Conservation (phyloP, 2,113 vertebrate species). For the Aleadryas rufinucha region DNA sequence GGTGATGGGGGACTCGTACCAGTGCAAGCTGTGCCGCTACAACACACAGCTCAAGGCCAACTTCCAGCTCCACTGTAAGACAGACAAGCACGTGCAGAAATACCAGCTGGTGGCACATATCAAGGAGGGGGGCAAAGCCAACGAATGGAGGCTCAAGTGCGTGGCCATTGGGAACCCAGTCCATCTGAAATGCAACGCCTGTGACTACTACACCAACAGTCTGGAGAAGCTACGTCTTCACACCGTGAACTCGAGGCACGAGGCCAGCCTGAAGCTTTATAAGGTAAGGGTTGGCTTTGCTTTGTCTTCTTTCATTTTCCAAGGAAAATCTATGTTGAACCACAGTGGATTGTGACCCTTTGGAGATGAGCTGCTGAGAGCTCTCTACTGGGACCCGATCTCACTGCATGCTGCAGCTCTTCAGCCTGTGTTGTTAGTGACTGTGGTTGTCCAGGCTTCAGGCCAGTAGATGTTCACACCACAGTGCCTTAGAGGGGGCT, state of each 20-base stretch:
- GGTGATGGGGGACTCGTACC: conserved; percentile 92
- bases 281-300: conserved; percentile 82
- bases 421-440: fast-evolving
- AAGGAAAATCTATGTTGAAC: not conserved
- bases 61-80: conserved; percentile 99
- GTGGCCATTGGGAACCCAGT: conserved; percentile 97
- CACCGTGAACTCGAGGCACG: conserved; percentile 93
- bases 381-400: not conserved
- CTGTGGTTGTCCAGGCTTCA: not conserved
- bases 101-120: conserved; percentile 98
- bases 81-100: conserved; percentile 97
- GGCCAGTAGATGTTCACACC: fast-evolving
- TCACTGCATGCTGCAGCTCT: not conserved
- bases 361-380: not conserved
- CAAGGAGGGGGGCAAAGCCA: conserved; percentile 97
- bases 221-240: conserved; percentile 97
- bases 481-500: not conserved
- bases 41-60: conserved; percentile 98
- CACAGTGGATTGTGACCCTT: not conserved
- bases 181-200: conserved; percentile 97
- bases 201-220: conserved; percentile 99
- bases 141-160: conserved; percentile 96
- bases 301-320: not conserved
- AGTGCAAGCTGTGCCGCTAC: conserved; percentile 97
- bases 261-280: conserved; percentile 97